Conservation (phyloP, 2,888 invertebrate genomes). For the Piscicola geometra region DNA sequence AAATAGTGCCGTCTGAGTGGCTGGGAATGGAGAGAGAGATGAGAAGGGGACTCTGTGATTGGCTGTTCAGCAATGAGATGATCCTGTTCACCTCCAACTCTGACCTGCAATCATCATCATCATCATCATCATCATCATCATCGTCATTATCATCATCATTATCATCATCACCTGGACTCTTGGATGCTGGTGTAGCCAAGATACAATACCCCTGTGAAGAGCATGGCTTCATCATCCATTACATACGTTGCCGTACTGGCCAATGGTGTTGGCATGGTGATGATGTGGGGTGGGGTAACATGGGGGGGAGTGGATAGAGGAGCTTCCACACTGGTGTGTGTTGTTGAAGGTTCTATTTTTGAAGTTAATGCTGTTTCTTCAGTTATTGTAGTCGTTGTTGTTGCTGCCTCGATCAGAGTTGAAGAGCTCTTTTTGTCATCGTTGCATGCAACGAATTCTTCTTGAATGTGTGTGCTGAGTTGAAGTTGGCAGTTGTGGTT, state of each 20-base stretch:
- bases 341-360: background rate
- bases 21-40: constrained; percentile 87
- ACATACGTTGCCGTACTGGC: background rate
- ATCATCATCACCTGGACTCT: constrained; percentile 70
- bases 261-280: background rate
- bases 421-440: background rate
- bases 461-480: too few species aligned
- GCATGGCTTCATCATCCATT: constrained; percentile 30
- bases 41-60: constrained; percentile 73
- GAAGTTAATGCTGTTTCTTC: background rate
- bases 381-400: background rate
- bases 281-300: background rate
- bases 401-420: background rate
- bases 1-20: constrained; percentile 84
- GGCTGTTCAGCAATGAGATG: constrained; percentile 82
- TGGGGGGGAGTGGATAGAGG: background rate
- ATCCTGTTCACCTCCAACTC: constrained; percentile 86
- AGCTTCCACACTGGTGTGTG: background rate
- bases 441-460: too few species aligned
- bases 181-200: constrained; percentile 84
- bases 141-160: too few species aligned
- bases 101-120: background rate
- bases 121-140: too few species aligned
- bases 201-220: constrained; percentile 72
- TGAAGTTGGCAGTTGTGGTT: too few species aligned